Conservation (phyloP, 2,113 vertebrate species). For the Syngnathoides biaculeatus region DNA sequence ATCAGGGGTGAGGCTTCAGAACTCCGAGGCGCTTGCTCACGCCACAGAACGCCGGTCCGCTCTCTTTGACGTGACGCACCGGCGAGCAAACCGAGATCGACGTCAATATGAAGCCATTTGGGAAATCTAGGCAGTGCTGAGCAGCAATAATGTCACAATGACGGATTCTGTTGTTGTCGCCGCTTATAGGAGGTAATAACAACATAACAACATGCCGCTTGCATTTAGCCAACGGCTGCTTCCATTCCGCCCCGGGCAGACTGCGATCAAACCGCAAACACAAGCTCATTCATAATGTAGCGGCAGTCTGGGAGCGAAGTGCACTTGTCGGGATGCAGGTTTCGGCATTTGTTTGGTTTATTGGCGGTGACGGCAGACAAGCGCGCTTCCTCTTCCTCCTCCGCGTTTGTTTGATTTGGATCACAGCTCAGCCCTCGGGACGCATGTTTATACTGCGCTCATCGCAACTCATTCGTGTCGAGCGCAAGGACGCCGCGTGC, state of each 20-base stretch:
- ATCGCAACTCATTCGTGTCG: neutral
- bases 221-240: constrained; percentile 3
- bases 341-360: constrained; percentile 1
- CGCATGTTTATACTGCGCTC: neutral
- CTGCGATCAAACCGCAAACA: constrained; percentile 3
- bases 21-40: neutral
- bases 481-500: neutral
- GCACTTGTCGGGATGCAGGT: neutral
- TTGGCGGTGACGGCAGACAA: neutral
- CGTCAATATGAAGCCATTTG: neutral
- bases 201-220: neutral
- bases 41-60: neutral
- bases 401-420: neutral
- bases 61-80: neutral
- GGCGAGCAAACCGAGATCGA: neutral
- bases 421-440: neutral
- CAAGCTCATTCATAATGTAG: constrained; percentile 6
- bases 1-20: neutral
- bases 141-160: constrained; percentile 1
- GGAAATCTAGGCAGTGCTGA: constrained; percentile 6
- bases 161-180: constrained; percentile 3
- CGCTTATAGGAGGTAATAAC: constrained; percentile 6
- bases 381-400: neutral
- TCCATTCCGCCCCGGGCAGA: neutral
- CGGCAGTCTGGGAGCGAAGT: neutral